phyloP scores from a whole-genome alignment of 2,888 invertebrate genomes.

The Pyrrhosoma nymphula region DNA sequence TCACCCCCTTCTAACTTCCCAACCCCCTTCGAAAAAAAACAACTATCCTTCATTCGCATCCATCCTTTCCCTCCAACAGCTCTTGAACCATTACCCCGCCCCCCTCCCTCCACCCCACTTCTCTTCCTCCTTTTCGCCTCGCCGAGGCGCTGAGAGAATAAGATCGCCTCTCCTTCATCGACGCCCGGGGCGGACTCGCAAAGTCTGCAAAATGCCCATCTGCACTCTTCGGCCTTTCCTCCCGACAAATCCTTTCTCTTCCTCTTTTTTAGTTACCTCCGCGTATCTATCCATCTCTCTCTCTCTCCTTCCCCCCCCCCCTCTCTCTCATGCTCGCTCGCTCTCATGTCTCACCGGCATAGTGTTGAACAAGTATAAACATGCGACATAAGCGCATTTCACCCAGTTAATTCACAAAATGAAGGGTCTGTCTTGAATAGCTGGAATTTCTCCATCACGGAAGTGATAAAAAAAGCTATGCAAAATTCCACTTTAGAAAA shows the following conservation, averaged over 20 bases:
- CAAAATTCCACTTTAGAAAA: too few relatives aligned
- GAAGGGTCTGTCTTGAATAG: too few relatives aligned
- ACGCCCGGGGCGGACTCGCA: neutral
- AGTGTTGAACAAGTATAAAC: too few relatives aligned
- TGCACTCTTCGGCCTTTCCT: neutral
- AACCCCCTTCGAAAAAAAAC: neutral
- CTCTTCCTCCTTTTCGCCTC: neutral
- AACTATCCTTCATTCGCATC: too few relatives aligned
- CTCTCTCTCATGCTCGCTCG: neutral
- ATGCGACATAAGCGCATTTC: too few relatives aligned
- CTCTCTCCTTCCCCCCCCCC: neutral
- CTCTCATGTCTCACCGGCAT: too few relatives aligned
- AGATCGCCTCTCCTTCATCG: constrained; percentile 9
- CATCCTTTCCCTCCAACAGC: neutral
- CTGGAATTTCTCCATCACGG: too few relatives aligned
- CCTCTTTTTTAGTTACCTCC: neutral
- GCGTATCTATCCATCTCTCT: too few relatives aligned
- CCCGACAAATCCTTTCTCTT: neutral
- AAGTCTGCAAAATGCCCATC: neutral
- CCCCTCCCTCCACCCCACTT: neutral
- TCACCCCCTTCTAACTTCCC: neutral
- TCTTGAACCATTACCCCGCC: neutral
- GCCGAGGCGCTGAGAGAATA: constrained; percentile 25
- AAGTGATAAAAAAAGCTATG: too few relatives aligned
- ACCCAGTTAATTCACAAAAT: too few relatives aligned